Conservation (phyloP, 2,888 invertebrate genomes). For the Ditula angustiorana region DNA sequence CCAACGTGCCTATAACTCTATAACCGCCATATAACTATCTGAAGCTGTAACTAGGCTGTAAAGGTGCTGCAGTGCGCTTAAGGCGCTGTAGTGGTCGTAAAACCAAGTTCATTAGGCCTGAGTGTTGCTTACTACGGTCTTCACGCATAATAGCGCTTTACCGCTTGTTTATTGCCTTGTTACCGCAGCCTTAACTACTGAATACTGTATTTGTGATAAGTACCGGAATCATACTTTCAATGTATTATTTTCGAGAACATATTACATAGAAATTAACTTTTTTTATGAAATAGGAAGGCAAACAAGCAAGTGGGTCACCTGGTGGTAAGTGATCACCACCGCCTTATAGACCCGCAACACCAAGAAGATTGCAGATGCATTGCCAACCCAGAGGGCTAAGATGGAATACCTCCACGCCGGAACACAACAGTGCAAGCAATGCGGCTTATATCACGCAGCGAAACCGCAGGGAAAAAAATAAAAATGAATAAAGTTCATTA, state of each 20-base stretch:
- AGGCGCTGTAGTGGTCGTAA: slow-evolving; percentile 17
- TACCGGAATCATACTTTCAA: too few species aligned
- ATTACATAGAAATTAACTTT: neutral
- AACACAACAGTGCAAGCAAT: too few species aligned
- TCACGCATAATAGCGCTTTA: slow-evolving; percentile 13
- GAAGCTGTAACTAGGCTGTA: slow-evolving; percentile 15
- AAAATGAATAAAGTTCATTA: too few species aligned
- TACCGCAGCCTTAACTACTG: neutral
- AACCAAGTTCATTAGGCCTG: slow-evolving; percentile 15
- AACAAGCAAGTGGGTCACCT: too few species aligned
- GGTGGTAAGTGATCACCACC: too few species aligned
- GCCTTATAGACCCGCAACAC: too few species aligned
- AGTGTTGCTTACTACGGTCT: slow-evolving; percentile 17
- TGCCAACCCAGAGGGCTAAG: too few species aligned
- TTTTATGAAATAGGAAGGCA: too few species aligned
- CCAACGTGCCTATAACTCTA: neutral
- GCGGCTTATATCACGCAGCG: too few species aligned
- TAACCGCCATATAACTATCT: neutral
- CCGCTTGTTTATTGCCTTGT: slow-evolving; percentile 5
- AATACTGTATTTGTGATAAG: neutral
- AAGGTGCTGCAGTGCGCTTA: slow-evolving; percentile 11
- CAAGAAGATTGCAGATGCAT: too few species aligned
- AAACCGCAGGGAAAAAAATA: too few species aligned
- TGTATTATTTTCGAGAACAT: neutral
- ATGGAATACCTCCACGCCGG: too few species aligned